Conservation (phyloP, 2,113 vertebrate species). For the Psophia crepitans region DNA sequence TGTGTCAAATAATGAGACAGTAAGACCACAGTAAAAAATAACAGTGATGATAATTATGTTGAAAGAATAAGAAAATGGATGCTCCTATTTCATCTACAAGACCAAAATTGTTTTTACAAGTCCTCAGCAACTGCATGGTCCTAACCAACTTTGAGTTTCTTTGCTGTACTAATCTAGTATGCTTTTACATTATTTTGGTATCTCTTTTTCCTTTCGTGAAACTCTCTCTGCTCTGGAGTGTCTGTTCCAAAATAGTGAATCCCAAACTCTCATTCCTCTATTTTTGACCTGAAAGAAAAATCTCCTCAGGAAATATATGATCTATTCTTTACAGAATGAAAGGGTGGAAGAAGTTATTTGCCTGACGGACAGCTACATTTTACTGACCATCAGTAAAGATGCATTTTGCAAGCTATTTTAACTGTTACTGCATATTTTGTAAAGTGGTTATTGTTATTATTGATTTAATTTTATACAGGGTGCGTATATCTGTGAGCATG, state of each 20-base stretch:
- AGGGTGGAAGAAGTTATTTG: background rate
- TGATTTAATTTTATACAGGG: background rate
- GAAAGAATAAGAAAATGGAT: background rate
- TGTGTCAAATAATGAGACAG: background rate
- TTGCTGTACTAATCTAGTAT: background rate
- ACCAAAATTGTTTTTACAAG: background rate
- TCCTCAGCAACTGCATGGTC: background rate
- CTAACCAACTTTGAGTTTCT: background rate
- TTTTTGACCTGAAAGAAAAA: background rate
- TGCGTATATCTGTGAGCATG: fast-evolving
- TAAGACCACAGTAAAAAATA: background rate
- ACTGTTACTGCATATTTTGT: background rate
- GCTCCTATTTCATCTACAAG: background rate
- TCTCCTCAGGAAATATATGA: background rate
- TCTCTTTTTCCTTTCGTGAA: background rate
- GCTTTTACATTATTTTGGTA: background rate
- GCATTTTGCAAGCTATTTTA: background rate
- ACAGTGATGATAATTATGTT: background rate
- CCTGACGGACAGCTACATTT: background rate
- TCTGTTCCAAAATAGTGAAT: background rate
- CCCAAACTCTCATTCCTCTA: background rate
- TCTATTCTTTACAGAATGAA: background rate
- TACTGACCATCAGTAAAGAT: background rate
- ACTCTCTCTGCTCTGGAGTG: background rate
- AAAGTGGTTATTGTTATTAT: background rate